These are phyloP conservation scores for Athrips mouffetella DNA, from an alignment of 2,888 invertebrate species.

Conservation along the genomic window DNA sequence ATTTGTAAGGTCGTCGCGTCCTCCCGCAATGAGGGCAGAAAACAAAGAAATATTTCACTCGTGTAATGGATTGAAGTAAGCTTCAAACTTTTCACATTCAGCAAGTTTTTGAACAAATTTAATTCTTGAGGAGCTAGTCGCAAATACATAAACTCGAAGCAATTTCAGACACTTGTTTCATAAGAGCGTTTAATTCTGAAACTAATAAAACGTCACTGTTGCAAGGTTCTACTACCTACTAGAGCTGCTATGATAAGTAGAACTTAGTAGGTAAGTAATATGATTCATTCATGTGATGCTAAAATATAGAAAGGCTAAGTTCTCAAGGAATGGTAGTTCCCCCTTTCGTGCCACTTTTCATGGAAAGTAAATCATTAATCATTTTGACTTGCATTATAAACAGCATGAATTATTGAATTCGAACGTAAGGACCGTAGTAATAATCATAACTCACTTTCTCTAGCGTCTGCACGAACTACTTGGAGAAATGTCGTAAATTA, in stretches of 20 bases:
- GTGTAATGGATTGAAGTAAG: constrained; percentile 78
- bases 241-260: no score
- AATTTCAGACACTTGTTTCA: constrained; percentile 73
- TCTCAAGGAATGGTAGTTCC: constrained; percentile 11
- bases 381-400: constrained; percentile 18
- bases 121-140: constrained; percentile 69
- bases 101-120: constrained; percentile 75
- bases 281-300: no score
- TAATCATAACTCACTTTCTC: constrained; percentile 6
- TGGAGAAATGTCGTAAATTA: neutral
- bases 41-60: constrained; percentile 78
- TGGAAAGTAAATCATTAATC: constrained; percentile 16
- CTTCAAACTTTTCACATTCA: constrained; percentile 77
- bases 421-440: constrained; percentile 13
- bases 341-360: constrained; percentile 11
- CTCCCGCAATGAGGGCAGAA: constrained; percentile 57
- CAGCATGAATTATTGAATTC: constrained; percentile 19
- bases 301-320: no score
- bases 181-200: constrained; percentile 49
- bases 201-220: no score
- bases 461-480: neutral
- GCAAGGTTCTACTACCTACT: no score
- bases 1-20: constrained; percentile 62
- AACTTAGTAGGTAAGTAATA: no score
- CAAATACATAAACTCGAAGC: constrained; percentile 75